These are phyloP conservation scores for Limnodromus scolopaceus DNA, from an alignment of 2,797 vertebrate species.

Conservation along the genomic window DNA sequence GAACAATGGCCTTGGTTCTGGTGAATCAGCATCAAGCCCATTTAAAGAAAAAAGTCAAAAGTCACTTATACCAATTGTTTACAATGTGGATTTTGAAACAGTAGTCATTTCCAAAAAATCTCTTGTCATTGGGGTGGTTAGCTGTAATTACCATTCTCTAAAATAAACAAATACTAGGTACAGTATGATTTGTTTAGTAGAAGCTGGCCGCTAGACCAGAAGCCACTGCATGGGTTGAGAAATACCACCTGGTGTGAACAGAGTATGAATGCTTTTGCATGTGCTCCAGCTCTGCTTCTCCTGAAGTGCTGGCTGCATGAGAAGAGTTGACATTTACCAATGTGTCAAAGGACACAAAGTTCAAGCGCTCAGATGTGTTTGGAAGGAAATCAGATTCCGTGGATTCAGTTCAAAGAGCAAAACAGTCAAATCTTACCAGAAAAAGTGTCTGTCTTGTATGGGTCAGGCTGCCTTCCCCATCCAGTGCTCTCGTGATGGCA, in stretches of 20 bases:
- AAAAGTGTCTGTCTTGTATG: not conserved
- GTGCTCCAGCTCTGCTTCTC: not conserved
- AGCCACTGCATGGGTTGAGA: not conserved
- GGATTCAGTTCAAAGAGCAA: not conserved
- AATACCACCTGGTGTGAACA: not conserved
- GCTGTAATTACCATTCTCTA: not conserved
- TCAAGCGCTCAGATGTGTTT: not conserved
- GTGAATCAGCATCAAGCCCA: not conserved
- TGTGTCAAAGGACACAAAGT: not conserved
- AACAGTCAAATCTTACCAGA: not conserved
- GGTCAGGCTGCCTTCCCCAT: not conserved
- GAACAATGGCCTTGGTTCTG: not conserved
- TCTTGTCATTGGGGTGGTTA: not conserved
- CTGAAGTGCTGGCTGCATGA: not conserved
- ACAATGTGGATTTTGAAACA: not conserved
- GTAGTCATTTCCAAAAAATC: not conserved
- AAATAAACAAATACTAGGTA: not conserved
- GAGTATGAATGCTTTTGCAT: not conserved
- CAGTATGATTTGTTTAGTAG: not conserved
- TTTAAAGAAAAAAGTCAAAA: not conserved
- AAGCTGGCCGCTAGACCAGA: not conserved
- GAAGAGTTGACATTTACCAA: not conserved
- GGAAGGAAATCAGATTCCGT: not conserved
- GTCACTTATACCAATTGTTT: not conserved
- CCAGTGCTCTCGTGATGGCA: not conserved